phyloP scores from a whole-genome alignment of 2,888 invertebrate species.

The Nasonia oneida region DNA sequence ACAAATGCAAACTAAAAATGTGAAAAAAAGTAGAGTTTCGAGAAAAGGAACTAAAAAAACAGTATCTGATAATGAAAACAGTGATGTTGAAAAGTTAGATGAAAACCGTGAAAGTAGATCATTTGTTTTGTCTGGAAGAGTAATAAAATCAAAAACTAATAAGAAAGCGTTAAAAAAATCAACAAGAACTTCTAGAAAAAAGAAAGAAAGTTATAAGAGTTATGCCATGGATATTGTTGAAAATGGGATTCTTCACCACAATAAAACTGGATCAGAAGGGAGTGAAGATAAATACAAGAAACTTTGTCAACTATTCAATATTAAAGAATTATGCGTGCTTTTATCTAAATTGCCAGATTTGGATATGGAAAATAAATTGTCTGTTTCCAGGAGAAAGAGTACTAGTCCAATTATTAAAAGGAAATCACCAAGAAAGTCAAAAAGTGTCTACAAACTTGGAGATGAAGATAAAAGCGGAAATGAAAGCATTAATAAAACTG shows the following conservation, averaged over 20 bases:
- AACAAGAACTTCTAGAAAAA: constrained; percentile 11
- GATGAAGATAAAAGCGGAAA: neutral
- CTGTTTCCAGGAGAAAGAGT: neutral
- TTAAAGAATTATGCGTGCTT: constrained; percentile 30
- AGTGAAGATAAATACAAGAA: neutral
- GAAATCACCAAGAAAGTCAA: neutral
- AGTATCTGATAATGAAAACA: neutral
- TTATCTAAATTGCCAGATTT: neutral
- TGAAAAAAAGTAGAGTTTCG: neutral
- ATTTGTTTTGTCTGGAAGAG: constrained; percentile 4
- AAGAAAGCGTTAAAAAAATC: neutral
- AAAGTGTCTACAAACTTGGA: neutral
- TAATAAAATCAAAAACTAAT: constrained; percentile 11
- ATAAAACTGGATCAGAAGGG: neutral
- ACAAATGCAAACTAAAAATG: neutral
- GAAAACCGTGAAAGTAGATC: neutral
- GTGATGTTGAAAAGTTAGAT: neutral
- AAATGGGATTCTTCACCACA: neutral
- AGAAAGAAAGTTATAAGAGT: neutral
- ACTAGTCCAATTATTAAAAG: neutral
- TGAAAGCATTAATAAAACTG: neutral
- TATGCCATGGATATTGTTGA: neutral
- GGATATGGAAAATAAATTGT: neutral
- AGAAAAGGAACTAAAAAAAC: neutral
- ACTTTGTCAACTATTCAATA: neutral